A percentile compares a stretch with the other conserved stretches of the same genome.
Evolutionary conservation across 2,113 vertebrate genomes (phyloP).

Genomic region (Peromyscus leucopus): DNA sequence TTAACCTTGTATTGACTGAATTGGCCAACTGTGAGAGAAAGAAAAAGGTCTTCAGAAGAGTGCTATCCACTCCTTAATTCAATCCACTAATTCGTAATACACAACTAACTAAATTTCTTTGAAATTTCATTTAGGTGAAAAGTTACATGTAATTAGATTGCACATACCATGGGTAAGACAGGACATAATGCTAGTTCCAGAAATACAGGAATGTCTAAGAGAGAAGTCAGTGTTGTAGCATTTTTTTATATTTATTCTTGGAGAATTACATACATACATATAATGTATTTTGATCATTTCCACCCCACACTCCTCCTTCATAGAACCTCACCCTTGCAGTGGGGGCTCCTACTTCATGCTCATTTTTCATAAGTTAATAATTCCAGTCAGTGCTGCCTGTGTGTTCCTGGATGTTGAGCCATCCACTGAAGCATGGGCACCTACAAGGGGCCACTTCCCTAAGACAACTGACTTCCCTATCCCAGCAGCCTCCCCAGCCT

Average conservation of each 20-base stretch:
- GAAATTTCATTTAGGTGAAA: conserved; percentile 21
- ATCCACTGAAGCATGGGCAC: neutral
- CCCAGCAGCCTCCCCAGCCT: no score
- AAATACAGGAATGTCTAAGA: neutral
- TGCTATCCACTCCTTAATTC: neutral
- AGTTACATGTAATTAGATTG: neutral
- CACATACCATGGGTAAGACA: conserved; percentile 12
- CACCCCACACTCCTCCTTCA: neutral
- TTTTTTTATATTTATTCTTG: neutral
- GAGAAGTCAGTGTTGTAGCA: neutral
- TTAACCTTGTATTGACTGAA: neutral
- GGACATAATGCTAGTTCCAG: neutral
- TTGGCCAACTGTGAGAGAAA: conserved; percentile 29
- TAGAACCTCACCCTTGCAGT: neutral
- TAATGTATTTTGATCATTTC: neutral
- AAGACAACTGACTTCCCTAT: neutral
- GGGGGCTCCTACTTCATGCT: no score
- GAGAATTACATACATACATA: neutral
- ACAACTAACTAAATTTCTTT: conserved; percentile 12
- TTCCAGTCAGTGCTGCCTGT: neutral
- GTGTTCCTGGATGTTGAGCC: neutral
- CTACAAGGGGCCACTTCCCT: no score
- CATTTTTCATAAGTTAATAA: neutral
- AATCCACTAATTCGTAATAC: neutral
- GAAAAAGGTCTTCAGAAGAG: neutral